Evolutionary conservation across 2,113 vertebrate genomes (phyloP).

Genomic region (Mungos mungo): DNA sequence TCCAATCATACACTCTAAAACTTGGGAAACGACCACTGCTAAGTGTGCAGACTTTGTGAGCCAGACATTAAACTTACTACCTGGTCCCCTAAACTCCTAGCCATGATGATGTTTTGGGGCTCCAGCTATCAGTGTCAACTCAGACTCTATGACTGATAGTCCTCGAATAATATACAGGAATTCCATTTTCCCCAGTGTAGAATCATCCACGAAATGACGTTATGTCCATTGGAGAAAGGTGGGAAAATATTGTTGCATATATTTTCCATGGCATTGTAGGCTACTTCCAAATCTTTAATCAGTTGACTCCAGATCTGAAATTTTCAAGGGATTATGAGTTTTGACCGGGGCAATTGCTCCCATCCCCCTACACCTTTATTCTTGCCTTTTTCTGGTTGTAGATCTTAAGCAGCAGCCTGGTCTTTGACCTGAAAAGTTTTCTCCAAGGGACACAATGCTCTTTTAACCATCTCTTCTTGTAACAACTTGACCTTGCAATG

Average conservation of each 20-base stretch:
- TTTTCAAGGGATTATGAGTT: neutral
- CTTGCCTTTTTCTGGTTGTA: neutral
- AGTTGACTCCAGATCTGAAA: neutral
- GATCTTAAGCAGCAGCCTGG: neutral
- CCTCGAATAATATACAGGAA: neutral
- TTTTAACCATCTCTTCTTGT: neutral
- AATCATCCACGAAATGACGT: neutral
- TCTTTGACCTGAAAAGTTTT: neutral
- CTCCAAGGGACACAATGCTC: neutral
- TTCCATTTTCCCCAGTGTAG: neutral
- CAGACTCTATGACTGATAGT: neutral
- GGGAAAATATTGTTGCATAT: neutral
- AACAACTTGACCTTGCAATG: neutral
- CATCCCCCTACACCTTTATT: too few species aligned
- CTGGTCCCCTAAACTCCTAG: neutral
- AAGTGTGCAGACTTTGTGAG: neutral
- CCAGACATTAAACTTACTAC: neutral
- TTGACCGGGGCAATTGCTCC: neutral
- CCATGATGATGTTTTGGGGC: neutral
- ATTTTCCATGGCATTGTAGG: neutral
- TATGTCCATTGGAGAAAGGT: neutral
- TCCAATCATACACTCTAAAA: neutral
- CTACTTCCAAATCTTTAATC: neutral
- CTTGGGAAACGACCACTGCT: too few species aligned
- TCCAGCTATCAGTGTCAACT: neutral